Conservation (phyloP, 2,797 vertebrate genomes). For the Garrulus glandarius region DNA sequence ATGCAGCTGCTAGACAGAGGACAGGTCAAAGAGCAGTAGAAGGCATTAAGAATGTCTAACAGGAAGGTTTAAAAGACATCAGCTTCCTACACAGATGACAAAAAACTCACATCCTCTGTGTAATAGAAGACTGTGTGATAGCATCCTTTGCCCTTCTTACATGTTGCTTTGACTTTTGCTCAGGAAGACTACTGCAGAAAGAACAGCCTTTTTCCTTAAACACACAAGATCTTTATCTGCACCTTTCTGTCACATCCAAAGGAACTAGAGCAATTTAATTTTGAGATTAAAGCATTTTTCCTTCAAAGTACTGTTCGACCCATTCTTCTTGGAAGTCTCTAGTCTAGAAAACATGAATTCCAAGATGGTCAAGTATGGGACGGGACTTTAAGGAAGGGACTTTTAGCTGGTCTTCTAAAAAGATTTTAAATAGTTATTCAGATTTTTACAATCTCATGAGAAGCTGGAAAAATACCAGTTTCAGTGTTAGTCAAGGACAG, state of each 20-base stretch:
- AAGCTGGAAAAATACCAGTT: background rate
- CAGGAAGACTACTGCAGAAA: background rate
- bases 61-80: constrained; percentile 7
- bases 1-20: constrained; percentile 15
- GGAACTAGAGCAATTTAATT: background rate
- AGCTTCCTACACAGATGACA: background rate
- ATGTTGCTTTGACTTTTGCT: background rate
- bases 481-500: background rate
- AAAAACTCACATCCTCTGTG: background rate
- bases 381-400: background rate
- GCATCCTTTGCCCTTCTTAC: background rate
- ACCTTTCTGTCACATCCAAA: background rate
- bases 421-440: background rate
- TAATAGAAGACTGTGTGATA: background rate
- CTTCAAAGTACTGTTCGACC: background rate
- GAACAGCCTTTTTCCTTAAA: background rate
- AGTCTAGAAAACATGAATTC: background rate
- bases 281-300: background rate
- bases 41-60: background rate
- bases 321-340: background rate
- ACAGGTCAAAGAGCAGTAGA: constrained; percentile 24
- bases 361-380: background rate
- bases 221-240: background rate
- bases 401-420: background rate
- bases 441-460: background rate